Evolutionary conservation across 2,888 invertebrate species (phyloP).

Genomic region (Ormyrus labotus): DNA sequence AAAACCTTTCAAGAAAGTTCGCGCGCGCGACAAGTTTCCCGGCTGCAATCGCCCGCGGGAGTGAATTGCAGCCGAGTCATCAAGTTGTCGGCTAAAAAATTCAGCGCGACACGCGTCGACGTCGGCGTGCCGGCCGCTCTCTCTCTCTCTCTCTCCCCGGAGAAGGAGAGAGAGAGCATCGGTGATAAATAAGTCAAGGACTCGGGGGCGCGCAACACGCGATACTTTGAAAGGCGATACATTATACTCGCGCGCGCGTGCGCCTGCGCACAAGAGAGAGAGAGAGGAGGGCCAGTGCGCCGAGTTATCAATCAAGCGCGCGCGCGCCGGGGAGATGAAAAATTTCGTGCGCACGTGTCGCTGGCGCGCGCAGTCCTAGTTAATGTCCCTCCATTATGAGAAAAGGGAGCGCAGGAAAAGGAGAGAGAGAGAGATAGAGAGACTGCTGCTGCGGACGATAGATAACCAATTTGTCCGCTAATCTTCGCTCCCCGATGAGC

Average conservation of each 20-base stretch:
- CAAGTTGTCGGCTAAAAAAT: conserved; percentile 48
- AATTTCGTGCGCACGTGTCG: conserved; percentile 68
- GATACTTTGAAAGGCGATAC: conserved; percentile 47
- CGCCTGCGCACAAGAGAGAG: conserved; percentile 38
- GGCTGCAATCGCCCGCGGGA: too few relatives aligned
- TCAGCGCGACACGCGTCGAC: conserved; percentile 19
- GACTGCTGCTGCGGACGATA: conserved; percentile 56
- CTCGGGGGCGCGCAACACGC: conserved; percentile 18
- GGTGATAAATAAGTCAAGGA: conserved; percentile 53
- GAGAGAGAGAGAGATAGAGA: background rate
- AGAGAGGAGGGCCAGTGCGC: conserved; percentile 5
- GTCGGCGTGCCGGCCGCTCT: background rate
- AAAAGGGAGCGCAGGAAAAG: background rate
- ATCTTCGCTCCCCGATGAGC: conserved; percentile 46
- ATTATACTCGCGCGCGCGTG: conserved; percentile 17
- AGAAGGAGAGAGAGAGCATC: background rate
- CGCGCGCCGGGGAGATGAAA: conserved; percentile 62
- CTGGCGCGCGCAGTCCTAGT: conserved; percentile 63
- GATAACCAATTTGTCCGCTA: conserved; percentile 61
- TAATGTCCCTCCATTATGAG: conserved; percentile 69
- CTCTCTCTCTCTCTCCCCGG: background rate
- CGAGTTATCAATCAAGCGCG: too few relatives aligned
- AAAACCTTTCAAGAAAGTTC: too few relatives aligned
- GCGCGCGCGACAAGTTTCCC: too few relatives aligned
- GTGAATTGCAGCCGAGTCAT: background rate